Conservation (phyloP, 2,113 vertebrate genomes). For the Ramphastos sulfuratus region DNA sequence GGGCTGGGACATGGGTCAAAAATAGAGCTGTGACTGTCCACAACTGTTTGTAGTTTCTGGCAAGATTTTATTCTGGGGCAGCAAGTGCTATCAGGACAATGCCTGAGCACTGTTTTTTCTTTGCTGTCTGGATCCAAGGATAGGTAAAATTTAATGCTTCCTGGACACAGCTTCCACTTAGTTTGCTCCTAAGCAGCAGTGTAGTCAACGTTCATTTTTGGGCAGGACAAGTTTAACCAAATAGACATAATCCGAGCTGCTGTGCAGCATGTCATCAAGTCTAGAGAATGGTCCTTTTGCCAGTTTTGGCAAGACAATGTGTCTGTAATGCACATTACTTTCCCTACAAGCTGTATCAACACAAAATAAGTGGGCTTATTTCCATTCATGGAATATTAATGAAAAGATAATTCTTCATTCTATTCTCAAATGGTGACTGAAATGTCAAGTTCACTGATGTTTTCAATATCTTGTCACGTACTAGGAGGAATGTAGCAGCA, state of each 20-base stretch:
- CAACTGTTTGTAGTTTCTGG: background rate
- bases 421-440: background rate
- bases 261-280: background rate
- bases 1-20: background rate
- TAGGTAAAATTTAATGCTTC: too few relatives aligned
- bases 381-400: constrained; percentile 19
- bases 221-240: background rate
- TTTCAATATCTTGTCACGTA: constrained; percentile 22
- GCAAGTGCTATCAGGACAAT: background rate
- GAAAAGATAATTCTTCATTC: background rate
- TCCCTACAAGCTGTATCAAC: background rate
- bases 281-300: background rate
- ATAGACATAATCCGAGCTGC: background rate
- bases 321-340: background rate
- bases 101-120: background rate
- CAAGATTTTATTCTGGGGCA: background rate
- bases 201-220: background rate
- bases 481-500: background rate
- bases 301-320: background rate
- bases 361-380: background rate
- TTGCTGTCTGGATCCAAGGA: too few relatives aligned
- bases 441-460: background rate
- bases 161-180: background rate
- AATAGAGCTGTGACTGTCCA: background rate
- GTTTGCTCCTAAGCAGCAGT: background rate